Conservation (phyloP, 2,797 vertebrate genomes). For the Neomorphus geoffroyi region DNA sequence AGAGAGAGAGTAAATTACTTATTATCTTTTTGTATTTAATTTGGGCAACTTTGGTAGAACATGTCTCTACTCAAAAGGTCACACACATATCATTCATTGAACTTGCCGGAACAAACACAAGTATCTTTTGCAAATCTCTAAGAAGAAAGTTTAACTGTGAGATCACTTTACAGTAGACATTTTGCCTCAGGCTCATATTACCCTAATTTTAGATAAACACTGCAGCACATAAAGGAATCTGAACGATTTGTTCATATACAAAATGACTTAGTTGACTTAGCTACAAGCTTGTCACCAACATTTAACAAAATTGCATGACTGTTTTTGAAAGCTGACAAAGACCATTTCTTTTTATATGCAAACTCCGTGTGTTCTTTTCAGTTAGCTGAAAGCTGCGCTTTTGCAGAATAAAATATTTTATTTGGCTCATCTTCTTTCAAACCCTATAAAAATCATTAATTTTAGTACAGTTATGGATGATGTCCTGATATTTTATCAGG, state of each 20-base stretch:
- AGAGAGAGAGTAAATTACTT: neutral
- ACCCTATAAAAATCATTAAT: constrained; percentile 51
- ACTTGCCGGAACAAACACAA: constrained; percentile 42
- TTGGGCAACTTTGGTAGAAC: neutral
- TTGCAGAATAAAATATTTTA: neutral
- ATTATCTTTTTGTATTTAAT: neutral
- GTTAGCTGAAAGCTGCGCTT: constrained; percentile 11
- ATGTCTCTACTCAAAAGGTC: neutral
- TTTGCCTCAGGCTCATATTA: constrained; percentile 45
- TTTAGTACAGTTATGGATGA: constrained; percentile 30
- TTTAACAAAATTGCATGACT: neutral
- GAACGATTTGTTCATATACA: constrained; percentile 36
- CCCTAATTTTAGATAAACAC: constrained; percentile 58
- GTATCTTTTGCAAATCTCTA: constrained; percentile 22
- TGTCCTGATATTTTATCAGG: neutral
- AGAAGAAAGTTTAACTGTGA: constrained; percentile 33
- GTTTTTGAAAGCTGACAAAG: constrained; percentile 46
- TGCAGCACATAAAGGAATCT: constrained; percentile 35
- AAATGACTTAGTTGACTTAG: constrained; percentile 26
- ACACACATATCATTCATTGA: neutral
- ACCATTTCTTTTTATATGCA: constrained; percentile 4
- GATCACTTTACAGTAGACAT: neutral
- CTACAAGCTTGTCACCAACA: constrained; percentile 1
- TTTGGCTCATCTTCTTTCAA: constrained; percentile 43
- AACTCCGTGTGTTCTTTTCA: neutral